phyloP scores from a whole-genome alignment of 92 coral and sea anemone species.

The Bergia puertoricense region DNA sequence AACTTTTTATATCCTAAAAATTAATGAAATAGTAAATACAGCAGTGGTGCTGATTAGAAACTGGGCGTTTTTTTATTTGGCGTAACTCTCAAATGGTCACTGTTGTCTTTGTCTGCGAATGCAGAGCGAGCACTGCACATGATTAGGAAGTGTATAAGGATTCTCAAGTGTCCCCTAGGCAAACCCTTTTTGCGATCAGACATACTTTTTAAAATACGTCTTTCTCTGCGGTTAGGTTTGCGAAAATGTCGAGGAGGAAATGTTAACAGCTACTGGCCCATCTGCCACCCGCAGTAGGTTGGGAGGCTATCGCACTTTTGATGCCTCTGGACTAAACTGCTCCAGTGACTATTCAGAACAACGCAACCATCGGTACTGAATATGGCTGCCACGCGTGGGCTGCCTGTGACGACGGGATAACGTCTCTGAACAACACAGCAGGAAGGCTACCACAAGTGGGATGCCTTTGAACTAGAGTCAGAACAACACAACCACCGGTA shows the following conservation, averaged over 20 bases:
- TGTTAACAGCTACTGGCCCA: neutral
- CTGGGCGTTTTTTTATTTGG: too few relatives aligned
- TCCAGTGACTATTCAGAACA: neutral
- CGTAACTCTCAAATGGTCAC: too few relatives aligned
- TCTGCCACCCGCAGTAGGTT: neutral
- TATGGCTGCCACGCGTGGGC: neutral
- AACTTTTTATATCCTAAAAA: too few relatives aligned
- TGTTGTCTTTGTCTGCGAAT: too few relatives aligned
- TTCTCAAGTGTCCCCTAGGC: too few relatives aligned
- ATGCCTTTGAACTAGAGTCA: too few relatives aligned
- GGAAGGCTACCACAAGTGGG: neutral
- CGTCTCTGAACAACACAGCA: neutral
- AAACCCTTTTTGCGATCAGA: neutral
- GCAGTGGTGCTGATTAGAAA: too few relatives aligned
- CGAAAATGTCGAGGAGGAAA: conserved; percentile 22
- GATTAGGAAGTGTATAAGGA: too few relatives aligned
- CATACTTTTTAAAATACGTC: neutral
- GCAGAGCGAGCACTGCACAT: too few relatives aligned
- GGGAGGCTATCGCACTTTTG: conserved; percentile 10
- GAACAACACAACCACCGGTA: neutral
- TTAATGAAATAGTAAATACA: too few relatives aligned
- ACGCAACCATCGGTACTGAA: neutral
- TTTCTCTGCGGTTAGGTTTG: conserved; percentile 10
- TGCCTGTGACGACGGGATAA: neutral
- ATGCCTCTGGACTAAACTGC: neutral